These are phyloP conservation scores for Platypus cylindrus DNA, from an alignment of 2,888 invertebrate species.

Conservation along the genomic window DNA sequence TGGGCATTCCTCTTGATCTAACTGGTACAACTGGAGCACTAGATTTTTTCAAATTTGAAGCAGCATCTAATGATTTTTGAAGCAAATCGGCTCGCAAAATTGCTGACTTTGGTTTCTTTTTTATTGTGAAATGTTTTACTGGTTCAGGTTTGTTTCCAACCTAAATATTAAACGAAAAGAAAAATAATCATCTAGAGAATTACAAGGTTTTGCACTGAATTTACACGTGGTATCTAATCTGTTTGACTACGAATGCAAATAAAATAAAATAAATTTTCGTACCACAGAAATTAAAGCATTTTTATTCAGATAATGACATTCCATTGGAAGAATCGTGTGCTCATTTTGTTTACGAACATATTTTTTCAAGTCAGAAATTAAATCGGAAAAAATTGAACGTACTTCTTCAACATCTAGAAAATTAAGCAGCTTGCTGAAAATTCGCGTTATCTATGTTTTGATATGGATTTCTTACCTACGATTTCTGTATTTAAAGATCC, in stretches of 20 bases:
- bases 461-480: constrained; percentile 27
- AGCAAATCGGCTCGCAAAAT: constrained; percentile 77
- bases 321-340: constrained; percentile 78
- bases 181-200: not conserved
- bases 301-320: constrained; percentile 93
- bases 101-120: constrained; percentile 90
- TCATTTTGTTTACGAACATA: constrained; percentile 75
- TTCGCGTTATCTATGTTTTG: too few relatives aligned
- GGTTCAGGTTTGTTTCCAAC: constrained; percentile 72
- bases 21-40: constrained; percentile 83
- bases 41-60: constrained; percentile 77
- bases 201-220: not conserved
- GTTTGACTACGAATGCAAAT: not conserved
- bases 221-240: not conserved
- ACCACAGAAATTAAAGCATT: constrained; percentile 81
- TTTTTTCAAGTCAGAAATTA: constrained; percentile 72
- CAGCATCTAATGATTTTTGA: constrained; percentile 83
- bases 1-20: constrained; percentile 75
- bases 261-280: constrained; percentile 25
- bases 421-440: too few relatives aligned
- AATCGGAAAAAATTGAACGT: constrained; percentile 77
- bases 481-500: constrained; percentile 85
- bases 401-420: constrained; percentile 69
- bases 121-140: constrained; percentile 83
- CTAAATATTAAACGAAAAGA: constrained; percentile 29